phyloP scores from a whole-genome alignment of 2,888 invertebrate genomes.

The Andrena minutula region DNA sequence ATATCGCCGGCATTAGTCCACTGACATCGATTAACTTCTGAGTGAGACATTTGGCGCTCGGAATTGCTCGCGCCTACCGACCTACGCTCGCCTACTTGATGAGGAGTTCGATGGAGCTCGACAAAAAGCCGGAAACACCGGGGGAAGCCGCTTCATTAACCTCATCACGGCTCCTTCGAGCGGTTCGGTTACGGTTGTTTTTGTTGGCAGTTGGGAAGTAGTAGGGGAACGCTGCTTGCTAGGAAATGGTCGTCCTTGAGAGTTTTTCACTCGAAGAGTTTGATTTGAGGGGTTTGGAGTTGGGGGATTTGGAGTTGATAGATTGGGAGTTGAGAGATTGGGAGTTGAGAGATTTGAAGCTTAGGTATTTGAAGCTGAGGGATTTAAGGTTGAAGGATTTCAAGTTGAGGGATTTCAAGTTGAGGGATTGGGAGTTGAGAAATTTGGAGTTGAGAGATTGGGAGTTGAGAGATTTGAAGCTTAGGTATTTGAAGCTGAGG shows the following conservation, averaged over 20 bases:
- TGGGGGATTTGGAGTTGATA: background rate
- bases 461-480: too few relatives aligned
- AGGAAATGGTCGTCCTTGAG: background rate
- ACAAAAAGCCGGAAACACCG: constrained; percentile 5
- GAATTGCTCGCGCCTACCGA: background rate
- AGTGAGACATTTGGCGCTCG: constrained; percentile 68
- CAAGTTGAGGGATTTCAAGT: too few relatives aligned
- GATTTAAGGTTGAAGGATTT: too few relatives aligned
- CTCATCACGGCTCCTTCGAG: background rate
- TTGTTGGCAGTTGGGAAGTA: background rate
- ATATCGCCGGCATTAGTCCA: constrained; percentile 30
- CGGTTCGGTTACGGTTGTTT: background rate
- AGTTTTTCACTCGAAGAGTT: too few relatives aligned
- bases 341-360: too few relatives aligned
- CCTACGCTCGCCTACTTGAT: background rate
- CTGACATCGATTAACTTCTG: constrained; percentile 42
- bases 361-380: too few relatives aligned
- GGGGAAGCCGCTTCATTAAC: background rate
- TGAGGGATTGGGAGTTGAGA: too few relatives aligned
- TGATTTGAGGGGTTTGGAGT: background rate
- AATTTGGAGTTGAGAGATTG: too few relatives aligned
- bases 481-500: too few relatives aligned
- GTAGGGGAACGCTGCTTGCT: background rate
- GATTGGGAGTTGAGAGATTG: too few relatives aligned
- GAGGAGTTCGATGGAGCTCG: background rate